A percentile compares a stretch with the other conserved stretches of the same genome.
phyloP scores from a whole-genome alignment of 2,797 vertebrate species.

The Pantherophis vulpinus region DNA sequence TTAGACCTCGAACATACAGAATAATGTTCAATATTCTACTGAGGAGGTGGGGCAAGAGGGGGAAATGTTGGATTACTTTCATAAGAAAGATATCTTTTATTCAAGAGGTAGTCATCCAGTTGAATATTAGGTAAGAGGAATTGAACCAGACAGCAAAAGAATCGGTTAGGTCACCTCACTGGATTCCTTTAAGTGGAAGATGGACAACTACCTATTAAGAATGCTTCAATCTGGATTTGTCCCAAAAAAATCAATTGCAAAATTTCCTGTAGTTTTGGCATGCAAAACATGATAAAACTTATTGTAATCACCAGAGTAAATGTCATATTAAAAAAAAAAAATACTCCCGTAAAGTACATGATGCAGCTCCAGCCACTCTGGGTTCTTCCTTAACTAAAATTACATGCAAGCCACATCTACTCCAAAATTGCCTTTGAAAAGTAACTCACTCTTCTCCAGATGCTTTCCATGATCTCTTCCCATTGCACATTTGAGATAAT shows the following conservation, averaged over 20 bases:
- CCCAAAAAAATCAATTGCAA: background rate
- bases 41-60: background rate
- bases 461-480: background rate
- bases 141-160: background rate
- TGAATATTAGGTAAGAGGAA: background rate
- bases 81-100: background rate
- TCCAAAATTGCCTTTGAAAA: background rate
- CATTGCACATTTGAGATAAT: background rate
- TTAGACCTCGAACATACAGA: background rate
- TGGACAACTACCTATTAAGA: background rate
- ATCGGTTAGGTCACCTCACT: background rate
- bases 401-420: background rate
- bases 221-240: background rate
- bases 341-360: background rate
- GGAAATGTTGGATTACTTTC: background rate
- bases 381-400: background rate
- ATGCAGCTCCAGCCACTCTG: background rate
- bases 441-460: background rate
- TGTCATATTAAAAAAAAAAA: background rate
- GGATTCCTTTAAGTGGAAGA: background rate
- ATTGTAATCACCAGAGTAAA: background rate
- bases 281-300: background rate
- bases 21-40: background rate
- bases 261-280: background rate
- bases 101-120: background rate